Evolutionary conservation across 53 echinoderm and acorn worm genomes (phyloP).

Genomic region (Holothuria scabra): DNA sequence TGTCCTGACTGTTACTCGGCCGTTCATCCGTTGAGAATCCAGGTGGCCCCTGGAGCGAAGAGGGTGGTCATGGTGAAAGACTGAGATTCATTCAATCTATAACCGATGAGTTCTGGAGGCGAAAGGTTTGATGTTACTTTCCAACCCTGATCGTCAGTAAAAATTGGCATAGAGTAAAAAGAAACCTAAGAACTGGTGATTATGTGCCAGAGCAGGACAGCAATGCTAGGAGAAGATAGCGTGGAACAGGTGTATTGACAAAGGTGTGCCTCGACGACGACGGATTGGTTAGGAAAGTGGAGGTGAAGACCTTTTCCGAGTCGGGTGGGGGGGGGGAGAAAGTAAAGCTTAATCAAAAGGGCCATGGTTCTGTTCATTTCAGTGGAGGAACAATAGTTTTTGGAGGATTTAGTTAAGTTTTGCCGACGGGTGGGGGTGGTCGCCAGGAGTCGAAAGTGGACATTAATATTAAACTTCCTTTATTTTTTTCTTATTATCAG

Average conservation of each 20-base stretch:
- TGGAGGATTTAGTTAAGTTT: too few relatives aligned
- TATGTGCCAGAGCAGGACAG: conserved; percentile 49
- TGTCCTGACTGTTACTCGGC: conserved; percentile 38
- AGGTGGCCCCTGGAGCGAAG: conserved; percentile 45
- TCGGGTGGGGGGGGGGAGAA: background rate
- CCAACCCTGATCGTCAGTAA: conserved; percentile 56
- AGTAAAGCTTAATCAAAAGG: background rate
- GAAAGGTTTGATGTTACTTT: conserved; percentile 55
- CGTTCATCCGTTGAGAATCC: conserved; percentile 39
- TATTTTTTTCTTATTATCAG: too few relatives aligned
- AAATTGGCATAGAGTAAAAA: conserved; percentile 54
- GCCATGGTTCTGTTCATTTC: background rate
- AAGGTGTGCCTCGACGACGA: conserved; percentile 36
- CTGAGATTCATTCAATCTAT: conserved; percentile 46
- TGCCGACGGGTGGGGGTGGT: too few relatives aligned
- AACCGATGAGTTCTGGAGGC: conserved; percentile 53
- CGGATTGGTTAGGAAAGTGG: conserved; percentile 45
- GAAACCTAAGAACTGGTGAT: conserved; percentile 49
- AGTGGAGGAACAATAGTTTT: conserved; percentile 12
- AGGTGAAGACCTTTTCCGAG: conserved; percentile 15
- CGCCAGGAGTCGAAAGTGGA: too few relatives aligned
- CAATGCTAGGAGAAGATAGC: conserved; percentile 38
- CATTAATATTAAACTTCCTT: too few relatives aligned
- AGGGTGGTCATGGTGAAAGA: conserved; percentile 38
- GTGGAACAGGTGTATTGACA: conserved; percentile 32